Evolutionary conservation across 2,888 invertebrate genomes (phyloP).

Genomic region (Tolmerus cingulatus): DNA sequence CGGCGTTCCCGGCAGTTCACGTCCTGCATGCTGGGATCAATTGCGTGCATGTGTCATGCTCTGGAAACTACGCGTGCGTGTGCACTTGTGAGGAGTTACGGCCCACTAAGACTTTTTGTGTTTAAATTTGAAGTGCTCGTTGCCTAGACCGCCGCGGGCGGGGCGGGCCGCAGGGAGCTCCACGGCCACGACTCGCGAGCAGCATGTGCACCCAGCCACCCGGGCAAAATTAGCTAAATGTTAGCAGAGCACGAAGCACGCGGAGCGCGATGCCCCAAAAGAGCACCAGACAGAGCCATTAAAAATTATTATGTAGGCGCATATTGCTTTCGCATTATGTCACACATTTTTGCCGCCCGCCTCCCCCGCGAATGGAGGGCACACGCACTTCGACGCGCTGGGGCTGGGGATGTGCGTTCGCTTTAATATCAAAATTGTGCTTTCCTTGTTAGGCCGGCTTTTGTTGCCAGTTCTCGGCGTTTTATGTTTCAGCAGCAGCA

Average conservation of each 20-base stretch:
- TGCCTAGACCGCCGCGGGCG: not conserved
- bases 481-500: not conserved
- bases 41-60: not conserved
- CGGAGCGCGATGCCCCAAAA: not conserved
- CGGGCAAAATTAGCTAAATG: not conserved
- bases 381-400: not conserved
- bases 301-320: constrained; percentile 11
- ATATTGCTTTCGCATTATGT: constrained; percentile 7
- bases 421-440: not conserved
- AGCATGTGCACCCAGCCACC: not conserved
- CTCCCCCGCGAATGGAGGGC: not conserved
- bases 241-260: not conserved
- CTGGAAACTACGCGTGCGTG: not conserved
- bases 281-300: constrained; percentile 3
- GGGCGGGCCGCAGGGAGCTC: not conserved
- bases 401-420: not conserved
- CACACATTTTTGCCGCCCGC: not conserved
- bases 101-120: not conserved
- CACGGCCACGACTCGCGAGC: not conserved
- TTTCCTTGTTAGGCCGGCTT: not conserved
- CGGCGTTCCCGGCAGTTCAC: not conserved
- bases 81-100: not conserved
- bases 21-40: not conserved
- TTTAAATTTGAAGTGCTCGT: not conserved
- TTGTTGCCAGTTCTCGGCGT: not conserved